phyloP scores from a whole-genome alignment of 2,113 vertebrate species.

The Notechis scutatus region DNA sequence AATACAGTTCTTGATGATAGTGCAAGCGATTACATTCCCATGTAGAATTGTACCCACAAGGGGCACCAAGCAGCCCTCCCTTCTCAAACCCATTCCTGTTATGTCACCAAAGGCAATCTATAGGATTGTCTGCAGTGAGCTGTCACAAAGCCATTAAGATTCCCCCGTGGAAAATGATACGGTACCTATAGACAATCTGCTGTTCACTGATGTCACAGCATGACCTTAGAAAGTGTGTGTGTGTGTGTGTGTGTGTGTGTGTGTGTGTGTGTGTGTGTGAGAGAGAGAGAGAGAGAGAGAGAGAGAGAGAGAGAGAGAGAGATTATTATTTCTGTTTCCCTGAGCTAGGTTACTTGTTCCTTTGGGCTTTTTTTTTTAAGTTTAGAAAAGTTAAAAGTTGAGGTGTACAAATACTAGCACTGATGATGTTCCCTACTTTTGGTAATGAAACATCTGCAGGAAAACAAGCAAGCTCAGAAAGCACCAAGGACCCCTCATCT shows the following conservation, averaged over 20 bases:
- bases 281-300: no score
- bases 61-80: neutral
- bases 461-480: no score
- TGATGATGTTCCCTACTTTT: no score
- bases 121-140: neutral
- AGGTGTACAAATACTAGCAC: neutral
- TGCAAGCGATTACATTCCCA: neutral
- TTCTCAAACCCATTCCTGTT: neutral
- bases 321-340: no score
- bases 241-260: no score
- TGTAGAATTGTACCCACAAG: neutral
- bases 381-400: neutral
- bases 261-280: no score
- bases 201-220: neutral
- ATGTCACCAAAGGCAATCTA: neutral
- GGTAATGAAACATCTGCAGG: no score
- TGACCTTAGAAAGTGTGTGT: neutral
- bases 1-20: neutral
- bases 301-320: no score
- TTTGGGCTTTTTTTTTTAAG: no score
- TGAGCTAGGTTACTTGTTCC: no score
- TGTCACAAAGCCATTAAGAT: neutral
- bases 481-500: no score
- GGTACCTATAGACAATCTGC: neutral
- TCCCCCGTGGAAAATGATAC: neutral